phyloP scores from a whole-genome alignment of 2,797 vertebrate genomes.

The Nasua narica region DNA sequence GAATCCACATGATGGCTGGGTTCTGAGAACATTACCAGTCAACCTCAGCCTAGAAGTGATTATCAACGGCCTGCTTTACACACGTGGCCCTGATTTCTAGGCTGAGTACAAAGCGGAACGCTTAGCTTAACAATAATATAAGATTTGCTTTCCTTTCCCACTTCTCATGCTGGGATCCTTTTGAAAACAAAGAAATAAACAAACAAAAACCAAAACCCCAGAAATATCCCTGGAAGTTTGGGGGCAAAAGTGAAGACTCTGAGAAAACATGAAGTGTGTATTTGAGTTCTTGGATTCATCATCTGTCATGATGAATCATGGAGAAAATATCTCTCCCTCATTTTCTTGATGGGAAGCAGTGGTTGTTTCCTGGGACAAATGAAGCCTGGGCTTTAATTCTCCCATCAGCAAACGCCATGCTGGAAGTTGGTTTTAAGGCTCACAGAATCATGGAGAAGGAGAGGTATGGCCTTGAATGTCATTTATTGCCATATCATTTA shows the following conservation, averaged over 20 bases:
- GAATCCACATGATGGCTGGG: conserved; percentile 72
- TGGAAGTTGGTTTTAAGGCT: too few species aligned
- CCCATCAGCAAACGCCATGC: neutral
- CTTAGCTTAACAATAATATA: neutral
- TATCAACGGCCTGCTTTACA: conserved; percentile 27
- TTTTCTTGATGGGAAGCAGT: neutral
- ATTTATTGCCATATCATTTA: neutral
- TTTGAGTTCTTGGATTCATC: neutral
- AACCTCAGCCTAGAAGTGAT: conserved; percentile 56
- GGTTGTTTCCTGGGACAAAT: neutral
- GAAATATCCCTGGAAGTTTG: neutral
- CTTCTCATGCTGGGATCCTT: neutral
- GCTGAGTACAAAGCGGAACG: conserved; percentile 35
- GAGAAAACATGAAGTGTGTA: neutral
- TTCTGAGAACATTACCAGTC: conserved; percentile 55
- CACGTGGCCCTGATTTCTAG: neutral
- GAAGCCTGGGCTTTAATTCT: neutral
- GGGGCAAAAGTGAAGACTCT: neutral
- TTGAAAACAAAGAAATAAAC: neutral
- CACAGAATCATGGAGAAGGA: neutral
- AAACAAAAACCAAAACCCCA: neutral
- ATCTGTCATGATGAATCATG: neutral
- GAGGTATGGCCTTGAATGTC: rapidly evolving
- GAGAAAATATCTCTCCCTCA: neutral
- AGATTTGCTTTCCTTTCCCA: conserved; percentile 11